A percentile compares a stretch with the other conserved stretches of the same genome.
phyloP scores from a whole-genome alignment of 2,113 vertebrate genomes.

The Atrichornis clamosus region DNA sequence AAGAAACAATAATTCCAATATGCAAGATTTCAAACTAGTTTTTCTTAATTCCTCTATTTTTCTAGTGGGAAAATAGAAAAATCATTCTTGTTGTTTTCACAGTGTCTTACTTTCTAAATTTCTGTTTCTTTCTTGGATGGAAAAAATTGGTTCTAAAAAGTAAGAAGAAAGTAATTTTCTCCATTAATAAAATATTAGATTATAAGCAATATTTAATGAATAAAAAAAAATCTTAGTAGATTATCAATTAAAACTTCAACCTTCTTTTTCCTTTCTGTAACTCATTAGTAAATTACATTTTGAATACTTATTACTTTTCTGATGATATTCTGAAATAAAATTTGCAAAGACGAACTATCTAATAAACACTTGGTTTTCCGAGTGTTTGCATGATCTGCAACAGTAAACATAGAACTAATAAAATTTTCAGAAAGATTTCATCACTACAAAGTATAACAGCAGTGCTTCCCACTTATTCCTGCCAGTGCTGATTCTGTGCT shows the following conservation, averaged over 20 bases:
- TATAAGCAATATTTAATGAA: neutral
- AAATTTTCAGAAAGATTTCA: neutral
- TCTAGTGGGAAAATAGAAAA: neutral
- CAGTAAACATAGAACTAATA: neutral
- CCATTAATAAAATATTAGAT: neutral
- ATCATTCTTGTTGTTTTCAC: neutral
- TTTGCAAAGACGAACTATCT: neutral
- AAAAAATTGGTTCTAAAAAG: neutral
- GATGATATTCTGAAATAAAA: neutral
- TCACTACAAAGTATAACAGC: neutral
- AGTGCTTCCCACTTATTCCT: neutral
- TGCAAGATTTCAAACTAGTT: neutral
- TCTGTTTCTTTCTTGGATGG: neutral
- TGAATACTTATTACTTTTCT: neutral
- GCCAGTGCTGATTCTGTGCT: neutral
- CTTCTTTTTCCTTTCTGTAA: neutral
- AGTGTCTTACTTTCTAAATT: neutral
- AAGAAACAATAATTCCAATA: neutral
- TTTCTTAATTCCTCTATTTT: neutral
- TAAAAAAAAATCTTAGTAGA: neutral
- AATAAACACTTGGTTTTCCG: rapidly evolving
- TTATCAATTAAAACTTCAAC: neutral
- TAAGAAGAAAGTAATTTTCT: neutral
- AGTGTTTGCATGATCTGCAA: neutral
- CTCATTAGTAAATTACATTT: neutral